These are phyloP conservation scores for Agriotes lineatus DNA, from an alignment of 2,888 invertebrate genomes.

Conservation along the genomic window DNA sequence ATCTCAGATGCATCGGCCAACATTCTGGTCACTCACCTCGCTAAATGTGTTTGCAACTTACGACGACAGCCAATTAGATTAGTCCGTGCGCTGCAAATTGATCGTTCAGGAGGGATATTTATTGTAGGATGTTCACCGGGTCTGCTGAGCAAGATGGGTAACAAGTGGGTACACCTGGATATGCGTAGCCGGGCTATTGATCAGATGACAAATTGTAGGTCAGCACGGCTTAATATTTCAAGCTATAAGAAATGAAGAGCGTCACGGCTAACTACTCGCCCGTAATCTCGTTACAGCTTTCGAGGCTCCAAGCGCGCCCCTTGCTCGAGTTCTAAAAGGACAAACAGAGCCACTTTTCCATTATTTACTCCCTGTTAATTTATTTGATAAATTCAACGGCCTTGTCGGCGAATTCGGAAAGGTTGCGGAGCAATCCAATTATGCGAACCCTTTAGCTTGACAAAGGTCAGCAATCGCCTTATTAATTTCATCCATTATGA, in stretches of 20 bases:
- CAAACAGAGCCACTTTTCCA: too few relatives aligned
- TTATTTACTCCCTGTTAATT: too few relatives aligned
- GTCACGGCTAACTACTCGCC: too few relatives aligned
- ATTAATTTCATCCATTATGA: too few relatives aligned
- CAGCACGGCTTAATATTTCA: slow-evolving; percentile 7
- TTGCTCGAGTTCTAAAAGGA: too few relatives aligned
- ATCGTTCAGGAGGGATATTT: slow-evolving; percentile 3
- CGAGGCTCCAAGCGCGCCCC: too few relatives aligned
- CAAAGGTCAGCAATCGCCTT: too few relatives aligned
- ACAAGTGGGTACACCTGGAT: neutral
- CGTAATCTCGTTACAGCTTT: too few relatives aligned
- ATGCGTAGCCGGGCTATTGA: neutral
- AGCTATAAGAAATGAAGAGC: neutral
- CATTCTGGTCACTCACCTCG: slow-evolving; percentile 38
- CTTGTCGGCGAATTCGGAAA: too few relatives aligned
- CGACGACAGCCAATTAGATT: slow-evolving; percentile 31
- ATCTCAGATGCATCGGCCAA: slow-evolving; percentile 29
- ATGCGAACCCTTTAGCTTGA: too few relatives aligned
- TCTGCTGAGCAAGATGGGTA: neutral
- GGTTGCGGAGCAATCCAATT: too few relatives aligned
- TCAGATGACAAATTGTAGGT: neutral
- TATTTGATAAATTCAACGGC: too few relatives aligned
- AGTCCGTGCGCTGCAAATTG: slow-evolving; percentile 2
- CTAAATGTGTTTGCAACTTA: slow-evolving; percentile 34
- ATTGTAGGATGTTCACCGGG: neutral